These are phyloP conservation scores for Siniperca undulata DNA, from an alignment of 2,797 vertebrate species.

Conservation along the genomic window DNA sequence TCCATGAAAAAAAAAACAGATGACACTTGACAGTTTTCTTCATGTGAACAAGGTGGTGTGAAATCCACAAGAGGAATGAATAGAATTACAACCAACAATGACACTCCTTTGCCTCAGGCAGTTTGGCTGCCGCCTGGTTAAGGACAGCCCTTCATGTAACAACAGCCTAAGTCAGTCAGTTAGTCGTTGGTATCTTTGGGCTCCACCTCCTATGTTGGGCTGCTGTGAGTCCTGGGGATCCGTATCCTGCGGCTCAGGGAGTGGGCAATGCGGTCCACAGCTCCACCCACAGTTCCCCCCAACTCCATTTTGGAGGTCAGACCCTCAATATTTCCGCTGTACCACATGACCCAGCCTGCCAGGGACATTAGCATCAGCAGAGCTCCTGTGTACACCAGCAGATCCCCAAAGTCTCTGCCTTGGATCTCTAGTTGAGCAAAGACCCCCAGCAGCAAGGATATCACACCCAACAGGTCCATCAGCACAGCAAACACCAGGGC, in stretches of 20 bases:
- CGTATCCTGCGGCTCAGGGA: constrained; percentile 86
- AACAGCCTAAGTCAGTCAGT: background rate
- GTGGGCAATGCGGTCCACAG: constrained; percentile 88
- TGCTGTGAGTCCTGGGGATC: constrained; percentile 73
- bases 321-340: constrained; percentile 95
- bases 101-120: constrained; percentile 34
- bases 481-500: constrained; percentile 89
- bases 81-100: background rate
- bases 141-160: constrained; percentile 2
- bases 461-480: constrained; percentile 89
- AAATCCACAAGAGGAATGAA: background rate
- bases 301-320: constrained; percentile 84
- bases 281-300: constrained; percentile 77
- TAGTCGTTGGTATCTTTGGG: background rate
- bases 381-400: constrained; percentile 91
- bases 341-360: constrained; percentile 93
- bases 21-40: background rate
- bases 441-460: constrained; percentile 87
- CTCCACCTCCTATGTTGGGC: constrained; percentile 57
- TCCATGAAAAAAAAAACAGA: background rate
- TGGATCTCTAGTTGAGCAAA: constrained; percentile 89
- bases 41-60: background rate
- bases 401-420: constrained; percentile 91
- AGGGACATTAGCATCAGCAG: constrained; percentile 90
- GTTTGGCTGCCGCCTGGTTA: background rate